Conservation (phyloP, 2,888 invertebrate genomes). For the Formica aserva region DNA sequence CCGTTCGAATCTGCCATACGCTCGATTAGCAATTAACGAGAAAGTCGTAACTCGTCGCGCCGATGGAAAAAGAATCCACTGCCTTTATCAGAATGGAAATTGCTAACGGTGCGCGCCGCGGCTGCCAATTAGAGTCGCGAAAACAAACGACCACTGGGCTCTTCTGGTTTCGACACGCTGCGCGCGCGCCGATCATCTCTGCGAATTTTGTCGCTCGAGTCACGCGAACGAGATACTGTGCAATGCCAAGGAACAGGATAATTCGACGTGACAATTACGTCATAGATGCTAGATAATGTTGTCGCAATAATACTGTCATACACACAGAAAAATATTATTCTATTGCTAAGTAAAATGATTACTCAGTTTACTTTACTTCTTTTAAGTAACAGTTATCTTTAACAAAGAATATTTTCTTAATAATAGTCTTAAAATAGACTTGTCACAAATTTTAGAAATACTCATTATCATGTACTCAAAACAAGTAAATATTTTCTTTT, state of each 20-base stretch:
- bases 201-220: slow-evolving; percentile 65
- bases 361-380: no score
- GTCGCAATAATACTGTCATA: not conserved
- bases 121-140: slow-evolving; percentile 82
- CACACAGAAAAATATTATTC: no score
- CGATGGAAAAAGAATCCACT: slow-evolving; percentile 65
- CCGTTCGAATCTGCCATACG: slow-evolving; percentile 64
- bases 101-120: slow-evolving; percentile 81
- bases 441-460: no score
- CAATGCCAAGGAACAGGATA: slow-evolving; percentile 17
- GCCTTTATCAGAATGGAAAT: slow-evolving; percentile 84
- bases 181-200: slow-evolving; percentile 56
- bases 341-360: no score
- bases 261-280: not conserved
- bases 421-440: no score
- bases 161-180: slow-evolving; percentile 70
- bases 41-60: slow-evolving; percentile 80
- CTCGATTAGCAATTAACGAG: slow-evolving; percentile 83
- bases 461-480: no score
- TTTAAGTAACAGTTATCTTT: no score
- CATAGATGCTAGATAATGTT: not conserved
- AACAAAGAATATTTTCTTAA: no score
- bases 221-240: slow-evolving; percentile 32
- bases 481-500: no score
- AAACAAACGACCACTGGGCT: slow-evolving; percentile 82